These are phyloP conservation scores for Zaprionus lineosus DNA, from an alignment of 2,888 invertebrate genomes.

Conservation along the genomic window DNA sequence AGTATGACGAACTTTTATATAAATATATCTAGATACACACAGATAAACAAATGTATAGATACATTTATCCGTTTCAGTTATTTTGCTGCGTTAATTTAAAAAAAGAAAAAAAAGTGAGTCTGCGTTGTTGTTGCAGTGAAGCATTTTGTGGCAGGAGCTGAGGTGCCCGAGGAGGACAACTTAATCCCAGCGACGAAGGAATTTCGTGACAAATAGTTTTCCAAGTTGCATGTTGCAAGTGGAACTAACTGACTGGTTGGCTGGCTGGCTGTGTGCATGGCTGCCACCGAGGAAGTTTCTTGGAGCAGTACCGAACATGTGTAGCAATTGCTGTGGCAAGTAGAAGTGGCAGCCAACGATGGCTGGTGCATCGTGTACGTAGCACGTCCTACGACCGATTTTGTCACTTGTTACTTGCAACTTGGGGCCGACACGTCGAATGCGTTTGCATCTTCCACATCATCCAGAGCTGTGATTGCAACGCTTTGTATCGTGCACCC, in stretches of 20 bases:
- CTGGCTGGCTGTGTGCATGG: conserved; percentile 32
- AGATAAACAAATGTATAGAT: too few relatives aligned
- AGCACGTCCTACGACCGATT: conserved; percentile 56
- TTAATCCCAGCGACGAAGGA: conserved; percentile 71
- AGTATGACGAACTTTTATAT: conserved; percentile 27
- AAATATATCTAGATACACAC: too few relatives aligned
- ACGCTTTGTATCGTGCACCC: conserved; percentile 13
- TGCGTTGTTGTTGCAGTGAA: conserved; percentile 29
- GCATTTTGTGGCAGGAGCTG: conserved; percentile 8
- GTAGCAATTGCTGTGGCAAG: conserved; percentile 44
- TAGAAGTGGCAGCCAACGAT: neutral
- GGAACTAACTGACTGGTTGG: conserved; percentile 12
- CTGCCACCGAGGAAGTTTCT: conserved; percentile 23
- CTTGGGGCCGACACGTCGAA: conserved; percentile 65
- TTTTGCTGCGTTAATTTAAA: conserved; percentile 14
- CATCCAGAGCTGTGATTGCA: neutral
- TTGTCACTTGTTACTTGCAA: conserved; percentile 64
- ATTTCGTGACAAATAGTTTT: conserved; percentile 78
- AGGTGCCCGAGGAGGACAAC: conserved; percentile 33
- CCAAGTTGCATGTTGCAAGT: too few relatives aligned
- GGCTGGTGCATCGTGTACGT: neutral
- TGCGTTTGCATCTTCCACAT: conserved; percentile 53
- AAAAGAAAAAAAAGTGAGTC: too few relatives aligned
- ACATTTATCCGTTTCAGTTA: neutral
- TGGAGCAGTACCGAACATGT: conserved; percentile 43